These are phyloP conservation scores for Cryptus armator DNA, from an alignment of 2,888 invertebrate species.

Conservation along the genomic window DNA sequence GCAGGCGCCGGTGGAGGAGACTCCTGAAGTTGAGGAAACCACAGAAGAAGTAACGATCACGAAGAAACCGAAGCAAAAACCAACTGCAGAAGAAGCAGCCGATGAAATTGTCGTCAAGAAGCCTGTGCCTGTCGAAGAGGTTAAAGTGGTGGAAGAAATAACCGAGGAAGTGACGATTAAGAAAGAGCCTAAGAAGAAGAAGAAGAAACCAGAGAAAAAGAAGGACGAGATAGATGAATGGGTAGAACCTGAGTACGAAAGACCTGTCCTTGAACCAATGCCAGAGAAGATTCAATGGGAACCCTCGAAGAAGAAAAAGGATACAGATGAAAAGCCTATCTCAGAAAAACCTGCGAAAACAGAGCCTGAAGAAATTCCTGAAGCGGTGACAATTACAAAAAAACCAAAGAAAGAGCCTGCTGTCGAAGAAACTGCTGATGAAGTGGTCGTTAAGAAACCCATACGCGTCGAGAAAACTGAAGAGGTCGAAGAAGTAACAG, in stretches of 20 bases:
- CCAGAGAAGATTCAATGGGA: conserved; percentile 74
- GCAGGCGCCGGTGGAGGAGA: conserved; percentile 75
- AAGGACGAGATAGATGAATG: conserved; percentile 76
- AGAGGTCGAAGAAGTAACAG: conserved; percentile 74
- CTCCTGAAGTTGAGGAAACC: conserved; percentile 74
- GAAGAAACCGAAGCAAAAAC: conserved; percentile 82
- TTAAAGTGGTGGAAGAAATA: conserved; percentile 73
- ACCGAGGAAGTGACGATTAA: conserved; percentile 73
- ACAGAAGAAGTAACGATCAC: conserved; percentile 73
- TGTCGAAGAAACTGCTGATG: conserved; percentile 71
- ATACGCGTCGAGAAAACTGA: conserved; percentile 69
- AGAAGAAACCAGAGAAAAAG: conserved; percentile 73
- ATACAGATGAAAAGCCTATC: conserved; percentile 74
- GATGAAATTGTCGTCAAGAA: conserved; percentile 82
- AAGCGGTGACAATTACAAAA: conserved; percentile 72
- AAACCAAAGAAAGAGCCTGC: conserved; percentile 75
- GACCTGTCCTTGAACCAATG: conserved; percentile 73
- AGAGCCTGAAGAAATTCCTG: conserved; percentile 71
- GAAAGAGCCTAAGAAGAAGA: conserved; percentile 81
- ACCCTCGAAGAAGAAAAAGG: conserved; percentile 77
- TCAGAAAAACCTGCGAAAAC: conserved; percentile 80
- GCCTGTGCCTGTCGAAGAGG: conserved; percentile 81
- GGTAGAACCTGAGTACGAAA: conserved; percentile 70
- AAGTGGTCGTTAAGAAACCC: conserved; percentile 75
- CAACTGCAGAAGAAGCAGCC: conserved; percentile 85